Conservation (phyloP, 2,888 invertebrate genomes). For the Tenthredo amoena region DNA sequence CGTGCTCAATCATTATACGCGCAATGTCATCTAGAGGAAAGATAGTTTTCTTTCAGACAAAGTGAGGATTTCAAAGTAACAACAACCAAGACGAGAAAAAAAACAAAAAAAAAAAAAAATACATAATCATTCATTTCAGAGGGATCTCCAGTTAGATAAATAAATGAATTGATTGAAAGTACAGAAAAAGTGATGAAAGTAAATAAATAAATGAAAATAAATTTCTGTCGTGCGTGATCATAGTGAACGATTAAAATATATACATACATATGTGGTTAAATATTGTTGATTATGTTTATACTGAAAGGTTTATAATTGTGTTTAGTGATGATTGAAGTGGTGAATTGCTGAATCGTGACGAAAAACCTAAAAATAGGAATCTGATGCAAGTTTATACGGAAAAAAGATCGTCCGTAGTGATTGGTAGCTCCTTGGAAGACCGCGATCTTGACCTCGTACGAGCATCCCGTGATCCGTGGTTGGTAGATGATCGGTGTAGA, state of each 20-base stretch:
- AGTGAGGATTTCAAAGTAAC: background rate
- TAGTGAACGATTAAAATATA: background rate
- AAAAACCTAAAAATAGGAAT: constrained; percentile 3
- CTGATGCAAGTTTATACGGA: constrained; percentile 37
- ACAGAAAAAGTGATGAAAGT: background rate
- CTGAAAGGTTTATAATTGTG: background rate
- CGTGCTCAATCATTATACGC: background rate
- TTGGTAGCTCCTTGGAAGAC: background rate
- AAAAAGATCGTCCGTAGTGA: constrained; percentile 8
- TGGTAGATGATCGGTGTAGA: background rate
- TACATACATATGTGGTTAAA: background rate
- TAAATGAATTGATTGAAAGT: background rate
- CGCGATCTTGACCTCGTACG: background rate
- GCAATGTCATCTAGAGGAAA: background rate
- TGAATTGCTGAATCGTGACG: background rate
- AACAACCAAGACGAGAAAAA: background rate
- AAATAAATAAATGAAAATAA: background rate
- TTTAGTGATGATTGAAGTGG: background rate
- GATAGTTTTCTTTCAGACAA: background rate
- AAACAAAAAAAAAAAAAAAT: background rate
- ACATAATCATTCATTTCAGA: background rate
- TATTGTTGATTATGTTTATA: background rate
- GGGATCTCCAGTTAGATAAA: background rate
- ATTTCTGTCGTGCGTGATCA: background rate
- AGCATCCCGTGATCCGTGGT: background rate